These are phyloP conservation scores for Ephestia elutella DNA, from an alignment of 1,140 invertebrate species.

Conservation along the genomic window DNA sequence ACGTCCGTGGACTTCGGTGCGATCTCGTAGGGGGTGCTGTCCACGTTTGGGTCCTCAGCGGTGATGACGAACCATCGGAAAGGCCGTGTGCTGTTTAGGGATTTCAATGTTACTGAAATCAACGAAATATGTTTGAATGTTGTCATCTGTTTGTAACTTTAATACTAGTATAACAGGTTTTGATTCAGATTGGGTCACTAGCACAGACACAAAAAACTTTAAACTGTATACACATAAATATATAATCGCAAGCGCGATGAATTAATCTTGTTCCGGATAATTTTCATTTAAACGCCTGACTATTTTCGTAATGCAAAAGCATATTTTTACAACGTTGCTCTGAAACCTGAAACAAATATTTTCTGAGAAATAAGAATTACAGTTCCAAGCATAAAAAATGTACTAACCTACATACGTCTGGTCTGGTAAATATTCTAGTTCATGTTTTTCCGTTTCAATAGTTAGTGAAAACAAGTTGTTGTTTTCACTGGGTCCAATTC, in stretches of 20 bases:
- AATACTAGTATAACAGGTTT: no score
- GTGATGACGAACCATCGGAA: slow-evolving; percentile 66
- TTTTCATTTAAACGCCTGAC: background rate
- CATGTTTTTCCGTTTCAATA: slow-evolving; percentile 40
- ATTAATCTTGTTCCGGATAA: no score
- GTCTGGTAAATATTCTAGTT: slow-evolving; percentile 42
- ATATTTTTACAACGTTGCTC: background rate
- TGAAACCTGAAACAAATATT: background rate
- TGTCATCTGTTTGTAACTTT: no score
- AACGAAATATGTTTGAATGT: no score
- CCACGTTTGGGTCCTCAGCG: slow-evolving; percentile 51
- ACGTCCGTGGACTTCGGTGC: slow-evolving; percentile 34
- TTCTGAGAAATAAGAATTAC: background rate
- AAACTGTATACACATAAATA: no score
- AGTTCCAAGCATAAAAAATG: background rate
- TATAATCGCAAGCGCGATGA: no score
- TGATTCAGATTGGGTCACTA: no score
- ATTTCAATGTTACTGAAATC: slow-evolving; percentile 40
- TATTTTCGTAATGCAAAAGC: background rate
- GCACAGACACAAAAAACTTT: no score
- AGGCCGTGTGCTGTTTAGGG: slow-evolving; percentile 29
- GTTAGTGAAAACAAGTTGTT: slow-evolving; percentile 40
- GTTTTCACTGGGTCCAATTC: slow-evolving; percentile 34
- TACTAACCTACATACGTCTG: slow-evolving; percentile 57
- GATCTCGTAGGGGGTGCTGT: slow-evolving; percentile 36